A percentile compares a stretch with the other conserved stretches of the same genome.
Conservation (phyloP, 2,888 invertebrate genomes). For the Anthoptus insignis region DNA sequence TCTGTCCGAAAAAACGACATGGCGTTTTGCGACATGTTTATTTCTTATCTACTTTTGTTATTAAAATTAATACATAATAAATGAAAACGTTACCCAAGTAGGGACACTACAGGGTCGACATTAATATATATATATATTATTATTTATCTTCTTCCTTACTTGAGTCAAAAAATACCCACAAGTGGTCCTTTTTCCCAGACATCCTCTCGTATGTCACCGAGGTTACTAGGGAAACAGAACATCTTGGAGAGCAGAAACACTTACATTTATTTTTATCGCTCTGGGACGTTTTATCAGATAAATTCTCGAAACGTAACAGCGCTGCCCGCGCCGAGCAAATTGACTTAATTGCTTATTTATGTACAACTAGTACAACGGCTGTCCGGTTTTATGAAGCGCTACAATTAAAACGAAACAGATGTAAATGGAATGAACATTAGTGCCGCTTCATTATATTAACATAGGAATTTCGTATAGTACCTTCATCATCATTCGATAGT, state of each 20-base stretch:
- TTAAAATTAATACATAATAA: too few species aligned
- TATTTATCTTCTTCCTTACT: neutral
- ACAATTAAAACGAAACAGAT: slow-evolving; percentile 33
- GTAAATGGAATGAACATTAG: slow-evolving; percentile 27
- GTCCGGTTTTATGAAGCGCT: slow-evolving; percentile 35
- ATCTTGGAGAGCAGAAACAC: slow-evolving; percentile 57
- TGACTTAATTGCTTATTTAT: slow-evolving; percentile 65
- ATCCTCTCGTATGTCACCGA: slow-evolving; percentile 3
- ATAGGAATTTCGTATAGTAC: neutral
- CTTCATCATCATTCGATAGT: too few species aligned
- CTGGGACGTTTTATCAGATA: slow-evolving; percentile 70
- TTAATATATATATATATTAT: too few species aligned
- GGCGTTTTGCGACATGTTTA: too few species aligned
- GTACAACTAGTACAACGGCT: slow-evolving; percentile 46
- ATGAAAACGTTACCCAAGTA: too few species aligned
- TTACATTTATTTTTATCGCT: slow-evolving; percentile 66
- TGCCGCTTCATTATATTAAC: neutral
- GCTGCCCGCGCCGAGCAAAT: slow-evolving; percentile 61
- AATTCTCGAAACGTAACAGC: slow-evolving; percentile 65
- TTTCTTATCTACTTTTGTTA: too few species aligned
- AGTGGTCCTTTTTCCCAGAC: slow-evolving; percentile 7
- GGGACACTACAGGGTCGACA: too few species aligned
- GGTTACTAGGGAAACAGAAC: slow-evolving; percentile 9
- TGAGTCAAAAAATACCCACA: too few species aligned
- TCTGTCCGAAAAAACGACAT: too few species aligned